Conservation (phyloP, 2,888 invertebrate genomes). For the Machimus atricapillus region DNA sequence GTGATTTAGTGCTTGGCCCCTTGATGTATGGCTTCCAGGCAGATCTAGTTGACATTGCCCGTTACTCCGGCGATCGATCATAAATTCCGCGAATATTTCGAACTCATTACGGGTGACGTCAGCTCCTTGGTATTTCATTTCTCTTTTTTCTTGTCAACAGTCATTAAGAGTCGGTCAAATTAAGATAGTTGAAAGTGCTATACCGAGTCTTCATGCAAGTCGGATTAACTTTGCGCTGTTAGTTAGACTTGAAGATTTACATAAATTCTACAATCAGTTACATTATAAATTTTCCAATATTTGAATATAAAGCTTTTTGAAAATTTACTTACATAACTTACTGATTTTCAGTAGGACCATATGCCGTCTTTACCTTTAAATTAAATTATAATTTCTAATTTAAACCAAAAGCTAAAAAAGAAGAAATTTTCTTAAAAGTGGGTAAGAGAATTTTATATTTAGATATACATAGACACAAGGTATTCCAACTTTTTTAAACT, state of each 20-base stretch:
- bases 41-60: slow-evolving; percentile 13
- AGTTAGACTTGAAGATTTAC: not conserved
- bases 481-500: too few species aligned
- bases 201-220: not conserved
- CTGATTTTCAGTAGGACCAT: too few species aligned
- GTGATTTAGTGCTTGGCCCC: not conserved
- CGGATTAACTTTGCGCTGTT: not conserved
- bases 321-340: too few species aligned
- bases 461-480: too few species aligned
- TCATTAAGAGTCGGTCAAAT: not conserved
- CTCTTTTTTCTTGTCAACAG: not conserved
- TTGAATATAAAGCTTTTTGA: too few species aligned
- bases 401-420: too few species aligned
- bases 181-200: not conserved
- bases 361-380: too few species aligned
- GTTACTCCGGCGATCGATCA: not conserved
- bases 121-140: not conserved
- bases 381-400: too few species aligned
- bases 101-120: not conserved
- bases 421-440: too few species aligned
- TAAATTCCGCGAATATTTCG: slow-evolving; percentile 11
- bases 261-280: not conserved
- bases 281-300: not conserved
- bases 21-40: slow-evolving; percentile 7
- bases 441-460: too few species aligned